Conservation (phyloP, 1,140 invertebrate genomes). For the Habropoda laboriosa region DNA sequence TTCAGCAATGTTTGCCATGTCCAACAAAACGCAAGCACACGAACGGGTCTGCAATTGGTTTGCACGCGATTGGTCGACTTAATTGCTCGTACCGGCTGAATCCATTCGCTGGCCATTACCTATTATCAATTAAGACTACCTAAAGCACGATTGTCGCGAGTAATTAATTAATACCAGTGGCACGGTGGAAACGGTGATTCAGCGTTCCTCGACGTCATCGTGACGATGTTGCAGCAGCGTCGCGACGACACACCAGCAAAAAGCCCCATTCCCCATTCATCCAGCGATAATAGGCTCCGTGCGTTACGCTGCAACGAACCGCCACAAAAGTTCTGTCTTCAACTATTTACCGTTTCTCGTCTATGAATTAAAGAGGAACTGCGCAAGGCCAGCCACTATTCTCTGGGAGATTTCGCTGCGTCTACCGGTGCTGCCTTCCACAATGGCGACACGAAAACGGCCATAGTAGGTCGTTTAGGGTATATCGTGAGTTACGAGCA, state of each 20-base stretch:
- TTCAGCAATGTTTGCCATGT: too few relatives aligned
- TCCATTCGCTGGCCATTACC: slow-evolving; percentile 17
- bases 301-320: neutral
- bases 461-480: neutral
- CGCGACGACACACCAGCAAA: neutral
- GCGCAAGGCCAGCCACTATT: neutral
- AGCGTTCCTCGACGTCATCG: neutral
- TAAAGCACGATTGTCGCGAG: slow-evolving; percentile 6
- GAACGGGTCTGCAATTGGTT: neutral
- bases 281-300: neutral
- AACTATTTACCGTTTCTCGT: neutral
- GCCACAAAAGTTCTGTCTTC: neutral
- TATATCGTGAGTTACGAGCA: neutral
- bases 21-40: too few relatives aligned
- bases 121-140: slow-evolving; percentile 10
- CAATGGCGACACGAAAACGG: neutral
- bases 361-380: slow-evolving; percentile 9
- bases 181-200: slow-evolving; percentile 1
- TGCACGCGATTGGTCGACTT: neutral
- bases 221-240: neutral
- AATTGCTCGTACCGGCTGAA: neutral
- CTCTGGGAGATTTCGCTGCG: neutral
- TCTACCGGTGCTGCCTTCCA: neutral
- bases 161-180: slow-evolving; percentile 23
- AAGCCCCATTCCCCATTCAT: neutral